Base-by-base conservation (phyloP, 1,140 invertebrate genomes). In the Pseudomyrmex dendroicus region DNA sequence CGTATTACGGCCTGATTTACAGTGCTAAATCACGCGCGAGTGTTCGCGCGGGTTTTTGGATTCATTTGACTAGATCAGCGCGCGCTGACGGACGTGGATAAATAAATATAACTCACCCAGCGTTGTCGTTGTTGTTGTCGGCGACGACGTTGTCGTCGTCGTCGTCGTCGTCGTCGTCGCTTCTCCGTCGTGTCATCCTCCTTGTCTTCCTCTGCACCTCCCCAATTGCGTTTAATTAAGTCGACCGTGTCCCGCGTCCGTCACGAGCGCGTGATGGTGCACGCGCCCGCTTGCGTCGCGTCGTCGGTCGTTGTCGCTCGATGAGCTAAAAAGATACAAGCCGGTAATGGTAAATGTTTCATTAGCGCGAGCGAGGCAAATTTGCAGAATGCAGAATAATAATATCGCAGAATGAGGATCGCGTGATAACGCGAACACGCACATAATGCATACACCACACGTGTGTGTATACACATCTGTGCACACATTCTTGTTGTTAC, bases 141-240 rank as follows among this genome's bases (percentile, higher is more conserved):
- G 7, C 48, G 3, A 2, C 67, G n/a, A 7, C 35, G 44, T 48
- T 9, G 63, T 48, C 44, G n/a, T 1, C 63, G 35, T 66, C 64
- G 46, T 20, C 46, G 25, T 10, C 44, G 63, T 9, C 35, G 15
- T 17, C n/a, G 48, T 61, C 73, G 57, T 17, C 50, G 62, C 56
- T 64, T 46, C 25, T 56, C 52, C n/a, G 63, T 56, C 50, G 20
- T 20, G 44, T 25, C 52, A 78, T 68, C 17, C 52, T 57, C 52
- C 59, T 63, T 46, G 73, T 56, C 17, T 22, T 22, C 44, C 59
- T 52, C 63, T 72, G 57, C 63, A 67, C 73, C 52, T 72, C 74
- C 63, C 82, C 85, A 87, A 88, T 87, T 86, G 74, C 74, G 70
- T 86, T 88, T 88, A 88, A 88, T 88, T 88, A 88, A 88, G 84